Base-by-base conservation (phyloP, 2,888 invertebrate genomes). In the Liodrosophila aerea region DNA sequence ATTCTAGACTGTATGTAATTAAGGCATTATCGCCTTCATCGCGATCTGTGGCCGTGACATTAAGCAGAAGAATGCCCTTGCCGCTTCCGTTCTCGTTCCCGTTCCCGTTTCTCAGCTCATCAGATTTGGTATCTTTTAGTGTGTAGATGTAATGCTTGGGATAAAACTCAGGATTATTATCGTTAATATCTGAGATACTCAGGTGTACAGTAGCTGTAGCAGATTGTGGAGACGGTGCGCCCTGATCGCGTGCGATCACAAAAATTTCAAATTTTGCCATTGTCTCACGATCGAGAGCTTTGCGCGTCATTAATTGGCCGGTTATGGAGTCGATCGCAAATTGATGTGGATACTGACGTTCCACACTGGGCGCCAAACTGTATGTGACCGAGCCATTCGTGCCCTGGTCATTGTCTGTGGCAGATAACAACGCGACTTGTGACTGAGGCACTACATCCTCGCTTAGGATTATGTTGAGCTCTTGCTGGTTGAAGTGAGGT, bases 311-410 rank as follows among this genome's bases (percentile, higher is more conserved):
- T 81, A 97, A 91, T 90, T 96, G 95, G 44, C 97, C 97, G 45
- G 96, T 96, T 44, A 96, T 91, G 0, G 95, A 93, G 89, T 97
- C 97, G 72, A 98, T 91, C 50, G 93, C 92, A 89, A 97, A 97
- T 51, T 95, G 94, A 75, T 95, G 94, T n/a, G 96, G 95, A 89
- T 97, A 96, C 82, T 93, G 93, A 78, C 94, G 93, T 67, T 94
- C 92, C 9, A 95, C 95, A 73, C 94, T 94, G 1, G 95, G 92
- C 81, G 96, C 94, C 54, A 97, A 91, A 73, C 93, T 93, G 88
- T 96, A 97, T 11, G 95, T 94, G 15, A 97, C 95, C 81, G 96
- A 96, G 29, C 97, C 97, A 90, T 97, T 97, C 4, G 97, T 96
- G 29, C 97, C 97, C 90, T 97, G 96, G 90, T 98, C 97, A 89